These are phyloP conservation scores for Nomada hirtipes DNA, from an alignment of 2,888 invertebrate genomes.

Conservation along the genomic window DNA sequence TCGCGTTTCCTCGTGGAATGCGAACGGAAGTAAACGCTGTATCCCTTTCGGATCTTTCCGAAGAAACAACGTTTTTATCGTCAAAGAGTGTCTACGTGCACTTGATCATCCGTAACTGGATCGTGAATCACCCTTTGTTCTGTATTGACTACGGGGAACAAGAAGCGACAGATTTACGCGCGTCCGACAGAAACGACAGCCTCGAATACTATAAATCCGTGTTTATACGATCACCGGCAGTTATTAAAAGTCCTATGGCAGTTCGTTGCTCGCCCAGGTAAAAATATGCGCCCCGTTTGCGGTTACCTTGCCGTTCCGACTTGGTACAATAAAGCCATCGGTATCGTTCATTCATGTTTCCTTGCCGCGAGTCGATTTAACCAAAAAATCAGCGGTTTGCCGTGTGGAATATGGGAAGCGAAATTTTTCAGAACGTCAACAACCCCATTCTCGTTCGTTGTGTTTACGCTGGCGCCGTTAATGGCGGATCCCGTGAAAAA, in stretches of 20 bases:
- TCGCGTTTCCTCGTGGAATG: neutral
- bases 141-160: constrained; percentile 13
- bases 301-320: constrained; percentile 27
- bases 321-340: constrained; percentile 48
- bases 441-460: constrained; percentile 12
- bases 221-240: constrained; percentile 64
- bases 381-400: neutral
- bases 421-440: constrained; percentile 18
- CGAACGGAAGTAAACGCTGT: neutral
- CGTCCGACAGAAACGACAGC: constrained; percentile 19
- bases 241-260: constrained; percentile 64
- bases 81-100: neutral
- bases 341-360: constrained; percentile 45
- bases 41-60: neutral
- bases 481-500: constrained; percentile 19
- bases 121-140: constrained; percentile 53
- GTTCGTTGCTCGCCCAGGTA: constrained; percentile 40
- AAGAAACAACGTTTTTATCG: constrained; percentile 29
- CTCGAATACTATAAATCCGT: constrained; percentile 62
- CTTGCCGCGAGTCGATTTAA: neutral
- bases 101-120: constrained; percentile 41
- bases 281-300: constrained; percentile 49
- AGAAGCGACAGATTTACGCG: constrained; percentile 54
- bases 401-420: neutral
- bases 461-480: constrained; percentile 20